A percentile compares a stretch with the other conserved stretches of the same genome.
phyloP scores from a whole-genome alignment of 2,797 vertebrate genomes.

The Poecilia gillii region DNA sequence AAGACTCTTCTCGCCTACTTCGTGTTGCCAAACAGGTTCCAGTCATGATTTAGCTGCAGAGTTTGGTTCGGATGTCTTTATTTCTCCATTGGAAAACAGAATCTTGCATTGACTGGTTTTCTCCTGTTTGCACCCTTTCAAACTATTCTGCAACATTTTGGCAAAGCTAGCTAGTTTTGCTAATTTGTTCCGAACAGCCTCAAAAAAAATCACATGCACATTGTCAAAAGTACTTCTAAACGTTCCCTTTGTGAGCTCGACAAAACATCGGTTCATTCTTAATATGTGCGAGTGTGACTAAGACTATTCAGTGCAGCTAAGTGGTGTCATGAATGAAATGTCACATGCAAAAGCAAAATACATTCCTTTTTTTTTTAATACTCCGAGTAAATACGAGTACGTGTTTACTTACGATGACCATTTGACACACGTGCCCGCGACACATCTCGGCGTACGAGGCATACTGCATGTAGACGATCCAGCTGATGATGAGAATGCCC shows the following conservation, averaged over 20 bases:
- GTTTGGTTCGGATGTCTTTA: not conserved
- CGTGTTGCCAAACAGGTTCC: not conserved
- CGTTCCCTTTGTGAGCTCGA: not conserved
- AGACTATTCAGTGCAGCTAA: not conserved
- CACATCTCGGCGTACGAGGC: slow-evolving; percentile 94
- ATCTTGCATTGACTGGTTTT: not conserved
- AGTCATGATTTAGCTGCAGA: not conserved
- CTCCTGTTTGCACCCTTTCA: not conserved
- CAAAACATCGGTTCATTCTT: slow-evolving; percentile 1
- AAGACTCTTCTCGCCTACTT: not conserved
- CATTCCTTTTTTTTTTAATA: not conserved
- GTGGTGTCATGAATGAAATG: not conserved
- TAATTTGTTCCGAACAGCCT: not conserved
- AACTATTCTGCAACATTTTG: not conserved
- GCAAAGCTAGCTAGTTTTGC: not conserved
- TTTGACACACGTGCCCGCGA: slow-evolving; percentile 90
- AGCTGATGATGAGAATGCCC: slow-evolving; percentile 91
- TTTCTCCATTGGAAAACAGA: not conserved
- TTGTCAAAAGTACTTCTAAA: not conserved
- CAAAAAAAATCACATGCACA: not conserved
- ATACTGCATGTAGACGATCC: slow-evolving; percentile 95
- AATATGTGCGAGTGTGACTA: not conserved
- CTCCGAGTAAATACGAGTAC: no score
- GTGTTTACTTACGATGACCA: slow-evolving; percentile 84
- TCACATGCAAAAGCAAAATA: not conserved